phyloP scores from a whole-genome alignment of 2,888 invertebrate genomes.

The Rhimphoctona megacephalus region DNA sequence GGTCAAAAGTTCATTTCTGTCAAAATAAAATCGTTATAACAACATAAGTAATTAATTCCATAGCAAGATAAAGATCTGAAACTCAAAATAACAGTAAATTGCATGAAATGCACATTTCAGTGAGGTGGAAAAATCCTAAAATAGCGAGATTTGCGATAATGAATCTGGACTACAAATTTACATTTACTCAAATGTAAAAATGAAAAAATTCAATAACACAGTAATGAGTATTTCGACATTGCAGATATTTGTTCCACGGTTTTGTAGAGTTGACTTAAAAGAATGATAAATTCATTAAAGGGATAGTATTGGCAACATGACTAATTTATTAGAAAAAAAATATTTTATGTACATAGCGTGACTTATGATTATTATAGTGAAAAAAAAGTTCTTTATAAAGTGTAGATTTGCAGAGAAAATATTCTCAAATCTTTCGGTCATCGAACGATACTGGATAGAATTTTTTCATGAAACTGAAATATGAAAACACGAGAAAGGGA shows the following conservation, averaged over 20 bases:
- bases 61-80: too few species aligned
- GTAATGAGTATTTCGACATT: too few species aligned
- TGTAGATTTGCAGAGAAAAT: slow-evolving; percentile 23
- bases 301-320: background rate
- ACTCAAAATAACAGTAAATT: too few species aligned
- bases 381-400: slow-evolving; percentile 51
- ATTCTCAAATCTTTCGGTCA: slow-evolving; percentile 28
- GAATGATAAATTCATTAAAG: too few species aligned
- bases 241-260: too few species aligned
- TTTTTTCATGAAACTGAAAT: slow-evolving; percentile 45
- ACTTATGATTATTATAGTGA: slow-evolving; percentile 60
- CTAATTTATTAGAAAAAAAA: slow-evolving; percentile 52
- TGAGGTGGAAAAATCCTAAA: too few species aligned
- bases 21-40: background rate
- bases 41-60: background rate
- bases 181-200: too few species aligned
- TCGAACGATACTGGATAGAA: slow-evolving; percentile 51
- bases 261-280: background rate
- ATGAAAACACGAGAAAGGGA: background rate
- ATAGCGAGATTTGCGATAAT: too few species aligned
- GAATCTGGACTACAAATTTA: too few species aligned
- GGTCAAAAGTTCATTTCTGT: background rate
- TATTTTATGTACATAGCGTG: slow-evolving; percentile 69
- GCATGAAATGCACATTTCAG: too few species aligned
- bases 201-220: too few species aligned